Base-by-base conservation (phyloP, 2,113 vertebrate species). In the Myocastor coypus region DNA sequence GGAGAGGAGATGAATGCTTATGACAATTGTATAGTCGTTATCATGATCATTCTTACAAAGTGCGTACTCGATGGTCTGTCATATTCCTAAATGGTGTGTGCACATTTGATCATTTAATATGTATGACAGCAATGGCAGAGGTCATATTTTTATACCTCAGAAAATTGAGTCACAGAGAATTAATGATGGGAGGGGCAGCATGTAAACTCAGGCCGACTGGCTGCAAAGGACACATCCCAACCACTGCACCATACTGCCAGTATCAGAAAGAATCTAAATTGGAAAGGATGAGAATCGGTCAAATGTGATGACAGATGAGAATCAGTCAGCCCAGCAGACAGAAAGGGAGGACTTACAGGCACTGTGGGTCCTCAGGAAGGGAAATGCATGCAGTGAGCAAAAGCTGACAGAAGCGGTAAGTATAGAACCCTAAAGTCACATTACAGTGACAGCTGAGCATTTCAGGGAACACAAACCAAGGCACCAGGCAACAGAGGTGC, bases 1-100 rank as follows among this genome's bases (percentile, higher is more conserved):
- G 16, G 17, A 94, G 64, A 94, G 17, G 30, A 80, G 46, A 55
- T n/a, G 78, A 91, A 30, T 90, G 37, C 78, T 92, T 88, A 40
- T 28, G n/a, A n/a, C 24, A 68, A 28, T 73, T 82, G 12, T 32
- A 34, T n/a, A 28, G 77, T 42, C 78, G 55, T 69, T 40, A 52
- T 69, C 50, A 50, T 42, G 8, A n/a, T 55, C 42, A 37, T 92
- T 32, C 87, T 92, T 91, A 68, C 57, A 40, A 91, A 77, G 57
- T 42, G 55, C 32, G 89, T 73, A 13, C 9, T 30, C 6, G 64
- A 1, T 82, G 28, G 28, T 30, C 26, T 40, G 42, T 87, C n/a
- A 28, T 42, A 26, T 52, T 83, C 8, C 82, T 90, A 85, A 77
- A 66, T 34, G 2, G 13, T 28, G 1, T 80, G 68, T 57, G 46